Percentiles rank a stretch among this genome's conserved stretches.
Conservation (phyloP, 2,113 vertebrate species). For the Neodon shergylaensis region DNA sequence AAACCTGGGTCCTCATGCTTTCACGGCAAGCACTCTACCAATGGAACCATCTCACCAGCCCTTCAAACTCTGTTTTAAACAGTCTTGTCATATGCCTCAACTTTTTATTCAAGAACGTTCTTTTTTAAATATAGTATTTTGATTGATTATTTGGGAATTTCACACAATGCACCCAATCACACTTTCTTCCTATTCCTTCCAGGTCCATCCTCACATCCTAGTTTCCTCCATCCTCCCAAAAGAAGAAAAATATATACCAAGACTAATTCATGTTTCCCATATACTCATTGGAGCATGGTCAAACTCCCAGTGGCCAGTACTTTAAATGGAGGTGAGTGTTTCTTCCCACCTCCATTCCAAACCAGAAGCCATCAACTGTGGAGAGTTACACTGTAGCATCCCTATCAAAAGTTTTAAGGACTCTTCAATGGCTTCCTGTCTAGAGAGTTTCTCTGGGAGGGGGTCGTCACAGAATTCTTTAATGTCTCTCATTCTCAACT, state of each 20-base stretch:
- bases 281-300: neutral
- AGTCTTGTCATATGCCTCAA: neutral
- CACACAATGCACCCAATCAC: neutral
- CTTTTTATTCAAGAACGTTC: neutral
- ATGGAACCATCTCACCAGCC: neutral
- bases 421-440: neutral
- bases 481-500: neutral
- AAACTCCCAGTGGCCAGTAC: neutral
- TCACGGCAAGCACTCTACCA: neutral
- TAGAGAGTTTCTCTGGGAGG: neutral
- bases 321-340: neutral
- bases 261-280: neutral
- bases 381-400: neutral
- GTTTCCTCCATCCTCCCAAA: neutral
- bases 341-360: neutral
- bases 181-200: neutral
- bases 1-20: neutral
- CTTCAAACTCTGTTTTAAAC: slow-evolving; percentile 15
- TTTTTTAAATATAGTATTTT: neutral
- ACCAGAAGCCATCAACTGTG: neutral
- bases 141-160: neutral
- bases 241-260: neutral
- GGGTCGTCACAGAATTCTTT: neutral
- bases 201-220: neutral
- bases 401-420: neutral